Conservation (phyloP, 2,113 vertebrate species). For the Gambusia affinis region DNA sequence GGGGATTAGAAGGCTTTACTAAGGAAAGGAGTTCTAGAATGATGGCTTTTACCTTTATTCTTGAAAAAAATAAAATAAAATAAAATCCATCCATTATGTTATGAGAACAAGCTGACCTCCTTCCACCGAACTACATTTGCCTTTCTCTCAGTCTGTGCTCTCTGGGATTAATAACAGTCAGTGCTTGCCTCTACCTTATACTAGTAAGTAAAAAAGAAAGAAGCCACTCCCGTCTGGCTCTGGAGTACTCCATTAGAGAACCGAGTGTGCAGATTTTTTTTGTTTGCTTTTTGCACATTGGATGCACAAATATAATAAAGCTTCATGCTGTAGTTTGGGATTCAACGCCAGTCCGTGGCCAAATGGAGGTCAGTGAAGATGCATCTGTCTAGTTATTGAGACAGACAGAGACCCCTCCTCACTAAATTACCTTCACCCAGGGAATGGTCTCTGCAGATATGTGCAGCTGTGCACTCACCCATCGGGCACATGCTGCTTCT, state of each 20-base stretch:
- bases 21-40: constrained; percentile 16
- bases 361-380: constrained; percentile 76
- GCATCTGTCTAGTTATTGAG: constrained; percentile 71
- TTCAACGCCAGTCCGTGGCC: constrained; percentile 53
- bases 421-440: constrained; percentile 63
- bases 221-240: constrained; percentile 49
- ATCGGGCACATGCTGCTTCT: constrained; percentile 17
- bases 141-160: constrained; percentile 12
- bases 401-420: constrained; percentile 64
- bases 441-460: constrained; percentile 58
- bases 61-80: constrained; percentile 37
- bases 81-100: constrained; percentile 38
- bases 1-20: constrained; percentile 17
- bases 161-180: constrained; percentile 51
- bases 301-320: constrained; percentile 81
- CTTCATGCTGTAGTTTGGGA: constrained; percentile 51
- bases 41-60: constrained; percentile 30
- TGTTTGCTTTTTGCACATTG: constrained; percentile 48
- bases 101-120: constrained; percentile 37
- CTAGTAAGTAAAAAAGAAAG: constrained; percentile 60
- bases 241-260: constrained; percentile 70
- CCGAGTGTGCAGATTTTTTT: constrained; percentile 42
- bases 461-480: constrained; percentile 24
- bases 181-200: constrained; percentile 32
- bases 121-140: constrained; percentile 28